A percentile compares a stretch with the other conserved stretches of the same genome.
Conservation (phyloP, 2,888 invertebrate species). For the Tetheella fluctuosa region DNA sequence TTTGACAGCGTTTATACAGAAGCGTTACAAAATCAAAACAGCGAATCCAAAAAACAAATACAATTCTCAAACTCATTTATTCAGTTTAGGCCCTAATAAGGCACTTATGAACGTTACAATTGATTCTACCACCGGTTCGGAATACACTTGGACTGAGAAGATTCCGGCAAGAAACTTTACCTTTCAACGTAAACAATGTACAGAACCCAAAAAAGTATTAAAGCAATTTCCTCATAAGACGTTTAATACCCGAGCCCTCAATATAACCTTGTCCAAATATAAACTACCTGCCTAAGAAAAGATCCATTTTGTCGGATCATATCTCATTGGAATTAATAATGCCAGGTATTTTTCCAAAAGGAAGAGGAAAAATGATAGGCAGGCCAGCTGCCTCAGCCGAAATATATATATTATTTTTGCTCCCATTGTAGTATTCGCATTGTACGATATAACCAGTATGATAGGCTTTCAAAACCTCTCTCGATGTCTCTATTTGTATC, state of each 20-base stretch:
- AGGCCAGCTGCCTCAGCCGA: conserved; percentile 42
- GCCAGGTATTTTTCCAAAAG: conserved; percentile 49
- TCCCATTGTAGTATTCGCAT: conserved; percentile 49
- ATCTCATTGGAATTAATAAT: conserved; percentile 59
- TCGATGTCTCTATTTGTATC: not conserved
- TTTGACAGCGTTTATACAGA: too few relatives aligned
- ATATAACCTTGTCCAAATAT: conserved; percentile 27
- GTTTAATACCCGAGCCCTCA: conserved; percentile 16
- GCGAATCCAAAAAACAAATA: too few relatives aligned
- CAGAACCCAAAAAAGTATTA: too few relatives aligned
- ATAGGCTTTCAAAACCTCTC: conserved; percentile 23
- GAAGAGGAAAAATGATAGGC: conserved; percentile 45
- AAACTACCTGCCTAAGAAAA: conserved; percentile 29
- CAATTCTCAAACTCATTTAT: too few relatives aligned
- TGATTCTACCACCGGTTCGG: too few relatives aligned
- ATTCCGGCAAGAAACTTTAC: too few relatives aligned
- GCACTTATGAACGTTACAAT: too few relatives aligned
- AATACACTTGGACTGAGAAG: too few relatives aligned
- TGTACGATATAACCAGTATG: conserved; percentile 44
- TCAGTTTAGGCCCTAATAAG: too few relatives aligned
- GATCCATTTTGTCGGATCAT: conserved; percentile 45
- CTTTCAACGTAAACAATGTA: too few relatives aligned
- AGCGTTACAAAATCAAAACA: too few relatives aligned
- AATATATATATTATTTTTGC: conserved; percentile 49
- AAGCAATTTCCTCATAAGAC: not conserved